Base-by-base conservation (phyloP, 2,888 invertebrate genomes). In the Cerastoderma edule region DNA sequence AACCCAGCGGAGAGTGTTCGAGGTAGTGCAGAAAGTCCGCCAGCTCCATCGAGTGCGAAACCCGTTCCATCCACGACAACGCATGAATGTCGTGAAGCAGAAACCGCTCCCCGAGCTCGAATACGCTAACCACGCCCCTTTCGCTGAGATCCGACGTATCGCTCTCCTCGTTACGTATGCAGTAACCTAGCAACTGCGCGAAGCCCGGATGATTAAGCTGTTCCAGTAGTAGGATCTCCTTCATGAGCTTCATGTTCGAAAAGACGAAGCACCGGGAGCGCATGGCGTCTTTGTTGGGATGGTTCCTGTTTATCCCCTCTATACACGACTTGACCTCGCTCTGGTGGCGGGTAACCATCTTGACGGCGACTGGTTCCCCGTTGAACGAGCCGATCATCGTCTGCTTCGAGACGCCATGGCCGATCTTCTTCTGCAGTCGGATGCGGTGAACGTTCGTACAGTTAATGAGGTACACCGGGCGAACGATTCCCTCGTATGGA, bases 301-400 rank as follows among this genome's bases (percentile, higher is more conserved):
- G 75, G 64, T 67, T 71, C 2, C 53, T 63, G 30, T 76, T 75
- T 4, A 87, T 66, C 24, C 83, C 74, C 28, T 88, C 86, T 22
- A 91, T 78, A 78, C 91, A 91, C 4, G 75, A 74, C 64, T 85
- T 80, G 10, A 91, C 90, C 73, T 91, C 89, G 56, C 85, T 86
- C 53, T 89, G 88, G 70, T 91, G 90, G 16, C 90, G 79, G 2
- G 91, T 91, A 4, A 91, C 91, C 91, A 91, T 91, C 72, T 90
- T 91, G 10, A 91, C 90, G 4, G 89, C 91, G 0, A 91, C 87
- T 35, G 84, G 81, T 27, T 72, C 63, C 0, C 87, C 88, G 0
- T 80, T 72, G 66, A 85, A 87, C n/a, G 84, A 75, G 4, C 89
- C 90, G 6, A 87, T 84, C 74, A 88, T 91, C 0, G 91, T 89